A percentile compares a stretch with the other conserved stretches of the same genome.
Conservation (phyloP, 2,888 invertebrate species). For the Cantharis flavilabris region DNA sequence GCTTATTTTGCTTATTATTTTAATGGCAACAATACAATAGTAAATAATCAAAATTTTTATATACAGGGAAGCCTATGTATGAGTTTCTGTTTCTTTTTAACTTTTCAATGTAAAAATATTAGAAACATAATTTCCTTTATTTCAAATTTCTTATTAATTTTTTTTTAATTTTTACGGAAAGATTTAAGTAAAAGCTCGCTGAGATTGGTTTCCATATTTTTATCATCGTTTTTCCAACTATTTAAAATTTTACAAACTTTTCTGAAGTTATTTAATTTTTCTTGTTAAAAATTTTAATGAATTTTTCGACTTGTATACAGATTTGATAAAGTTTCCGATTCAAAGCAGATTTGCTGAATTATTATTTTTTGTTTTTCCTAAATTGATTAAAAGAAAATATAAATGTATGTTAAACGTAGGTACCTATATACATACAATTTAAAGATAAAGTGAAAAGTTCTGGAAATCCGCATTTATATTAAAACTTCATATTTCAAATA, state of each 20-base stretch:
- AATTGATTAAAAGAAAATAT: not conserved
- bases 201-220: not conserved
- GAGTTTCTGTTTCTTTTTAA: no score
- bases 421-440: not conserved
- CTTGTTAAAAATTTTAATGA: not conserved
- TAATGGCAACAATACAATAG: not conserved
- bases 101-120: no score
- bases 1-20: conserved; percentile 12
- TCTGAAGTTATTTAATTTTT: not conserved
- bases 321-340: not conserved
- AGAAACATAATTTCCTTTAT: no score
- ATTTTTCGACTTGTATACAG: not conserved
- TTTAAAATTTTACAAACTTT: not conserved
- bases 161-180: no score
- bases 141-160: no score
- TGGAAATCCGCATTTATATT: conserved; percentile 21
- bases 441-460: conserved; percentile 12
- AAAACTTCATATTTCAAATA: conserved; percentile 22
- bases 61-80: not conserved
- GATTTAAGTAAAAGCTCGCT: not conserved
- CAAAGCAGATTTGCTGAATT: not conserved
- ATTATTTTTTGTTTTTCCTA: not conserved
- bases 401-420: not conserved
- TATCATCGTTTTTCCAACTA: not conserved
- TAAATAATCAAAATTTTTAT: not conserved